These are phyloP conservation scores for Dufourea novaeangliae DNA, from an alignment of 1,140 invertebrate genomes.

Conservation along the genomic window DNA sequence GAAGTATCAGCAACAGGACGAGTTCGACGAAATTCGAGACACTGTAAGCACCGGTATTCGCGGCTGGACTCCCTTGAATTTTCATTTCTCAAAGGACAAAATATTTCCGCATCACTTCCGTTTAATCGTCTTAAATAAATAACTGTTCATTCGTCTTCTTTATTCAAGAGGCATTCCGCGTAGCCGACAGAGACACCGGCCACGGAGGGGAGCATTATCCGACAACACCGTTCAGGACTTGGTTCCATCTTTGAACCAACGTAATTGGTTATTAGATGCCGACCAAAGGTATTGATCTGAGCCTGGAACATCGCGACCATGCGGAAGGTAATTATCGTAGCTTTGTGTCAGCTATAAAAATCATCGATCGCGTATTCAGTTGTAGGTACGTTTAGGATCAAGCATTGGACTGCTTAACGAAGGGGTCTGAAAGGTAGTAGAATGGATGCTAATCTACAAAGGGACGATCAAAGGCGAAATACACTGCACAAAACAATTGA, in stretches of 20 bases:
- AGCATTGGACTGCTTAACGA: slow-evolving; percentile 15
- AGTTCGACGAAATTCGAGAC: neutral
- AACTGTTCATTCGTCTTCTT: slow-evolving; percentile 7
- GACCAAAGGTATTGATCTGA: slow-evolving; percentile 38
- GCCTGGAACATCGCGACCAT: slow-evolving; percentile 6
- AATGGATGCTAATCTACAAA: neutral
- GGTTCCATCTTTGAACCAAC: slow-evolving; percentile 18
- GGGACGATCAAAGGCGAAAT: neutral
- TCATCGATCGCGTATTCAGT: slow-evolving; percentile 8
- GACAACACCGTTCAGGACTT: slow-evolving; percentile 22
- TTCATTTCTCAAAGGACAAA: neutral
- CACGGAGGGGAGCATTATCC: neutral
- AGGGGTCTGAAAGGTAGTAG: neutral
- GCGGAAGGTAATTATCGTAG: slow-evolving; percentile 51
- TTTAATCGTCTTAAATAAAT: slow-evolving; percentile 38
- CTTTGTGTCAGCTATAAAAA: slow-evolving; percentile 55
- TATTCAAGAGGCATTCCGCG: neutral
- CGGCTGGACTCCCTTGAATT: neutral
- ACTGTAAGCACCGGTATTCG: neutral
- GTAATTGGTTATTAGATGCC: slow-evolving; percentile 57
- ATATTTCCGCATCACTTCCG: neutral
- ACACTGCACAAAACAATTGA: too few species aligned
- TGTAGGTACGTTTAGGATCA: slow-evolving; percentile 1
- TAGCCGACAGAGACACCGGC: neutral
- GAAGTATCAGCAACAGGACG: neutral